phyloP scores from a whole-genome alignment of 2,113 vertebrate genomes.

The Ptilonorhynchus violaceus region DNA sequence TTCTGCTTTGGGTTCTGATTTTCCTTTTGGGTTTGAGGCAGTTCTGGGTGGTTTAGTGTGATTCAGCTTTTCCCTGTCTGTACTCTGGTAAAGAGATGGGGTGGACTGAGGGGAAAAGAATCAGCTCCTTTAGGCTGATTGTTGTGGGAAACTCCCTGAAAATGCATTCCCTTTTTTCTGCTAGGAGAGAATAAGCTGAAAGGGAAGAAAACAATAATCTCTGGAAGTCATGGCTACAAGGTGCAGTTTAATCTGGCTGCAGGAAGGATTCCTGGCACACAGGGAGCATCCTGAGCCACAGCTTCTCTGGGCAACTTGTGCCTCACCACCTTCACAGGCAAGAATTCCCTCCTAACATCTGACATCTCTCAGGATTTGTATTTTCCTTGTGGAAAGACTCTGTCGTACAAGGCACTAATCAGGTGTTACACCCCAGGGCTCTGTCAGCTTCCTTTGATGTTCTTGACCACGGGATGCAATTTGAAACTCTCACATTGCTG shows the following conservation, averaged over 20 bases:
- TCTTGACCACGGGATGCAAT: background rate
- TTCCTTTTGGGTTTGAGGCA: background rate
- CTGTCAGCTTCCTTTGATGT: background rate
- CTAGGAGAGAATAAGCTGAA: background rate
- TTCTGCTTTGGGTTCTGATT: background rate
- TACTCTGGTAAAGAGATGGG: background rate
- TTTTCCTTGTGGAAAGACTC: background rate
- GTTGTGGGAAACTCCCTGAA: background rate
- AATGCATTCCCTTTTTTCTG: background rate
- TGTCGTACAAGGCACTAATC: background rate
- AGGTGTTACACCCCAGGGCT: background rate
- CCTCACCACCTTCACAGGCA: background rate
- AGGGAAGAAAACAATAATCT: background rate
- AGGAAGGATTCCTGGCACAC: background rate
- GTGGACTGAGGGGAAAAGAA: background rate
- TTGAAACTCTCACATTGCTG: background rate
- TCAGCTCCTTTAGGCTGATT: background rate
- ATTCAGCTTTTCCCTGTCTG: background rate
- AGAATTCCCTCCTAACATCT: background rate
- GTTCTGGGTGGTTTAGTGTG: background rate
- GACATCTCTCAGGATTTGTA: background rate
- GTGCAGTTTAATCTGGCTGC: background rate
- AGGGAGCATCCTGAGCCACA: background rate
- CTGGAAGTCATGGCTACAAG: background rate
- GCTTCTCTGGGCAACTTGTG: background rate